Percentiles rank a stretch among this genome's conserved stretches.
These are phyloP conservation scores for Adelognathus sp. DNA, from an alignment of 2,888 invertebrate genomes.

Conservation along the genomic window DNA sequence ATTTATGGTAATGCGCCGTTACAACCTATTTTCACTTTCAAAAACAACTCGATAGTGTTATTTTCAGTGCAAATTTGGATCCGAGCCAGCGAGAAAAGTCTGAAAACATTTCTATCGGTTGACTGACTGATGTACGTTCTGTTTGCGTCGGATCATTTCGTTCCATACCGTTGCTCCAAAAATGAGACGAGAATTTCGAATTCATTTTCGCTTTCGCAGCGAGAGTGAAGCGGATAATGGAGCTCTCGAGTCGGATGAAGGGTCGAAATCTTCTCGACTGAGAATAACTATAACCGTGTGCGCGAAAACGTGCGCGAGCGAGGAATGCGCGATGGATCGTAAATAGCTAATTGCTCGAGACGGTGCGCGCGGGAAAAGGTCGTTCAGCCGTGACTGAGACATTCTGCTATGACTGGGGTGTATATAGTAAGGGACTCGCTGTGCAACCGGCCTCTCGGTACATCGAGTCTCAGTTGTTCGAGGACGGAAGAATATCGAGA, in stretches of 20 bases:
- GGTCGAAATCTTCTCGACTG: conserved; percentile 6
- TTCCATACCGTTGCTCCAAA: not conserved
- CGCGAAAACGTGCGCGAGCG: conserved; percentile 29
- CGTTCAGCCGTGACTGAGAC: conserved; percentile 56
- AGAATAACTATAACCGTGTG: conserved; percentile 15
- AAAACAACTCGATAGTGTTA: not conserved
- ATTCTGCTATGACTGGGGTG: conserved; percentile 22
- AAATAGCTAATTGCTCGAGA: conserved; percentile 69
- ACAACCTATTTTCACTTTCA: not conserved
- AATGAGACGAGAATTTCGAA: not conserved
- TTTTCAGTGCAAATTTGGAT: not conserved
- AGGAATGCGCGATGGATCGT: conserved; percentile 69
- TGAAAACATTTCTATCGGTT: not conserved
- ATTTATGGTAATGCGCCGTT: too few relatives aligned
- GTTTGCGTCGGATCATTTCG: not conserved
- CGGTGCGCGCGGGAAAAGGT: conserved; percentile 52
- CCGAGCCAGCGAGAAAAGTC: not conserved
- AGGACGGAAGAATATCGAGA: conserved; percentile 48
- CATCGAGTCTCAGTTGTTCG: conserved; percentile 11
- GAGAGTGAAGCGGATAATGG: conserved; percentile 1
- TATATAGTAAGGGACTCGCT: too few relatives aligned
- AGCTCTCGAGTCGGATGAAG: conserved; percentile 12
- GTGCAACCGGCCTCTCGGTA: conserved; percentile 40
- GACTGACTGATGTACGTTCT: not conserved
- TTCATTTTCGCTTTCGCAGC: conserved; percentile 2